These are phyloP conservation scores for Forbesichthys papilliferus DNA, from an alignment of 2,113 vertebrate genomes.

Conservation along the genomic window DNA sequence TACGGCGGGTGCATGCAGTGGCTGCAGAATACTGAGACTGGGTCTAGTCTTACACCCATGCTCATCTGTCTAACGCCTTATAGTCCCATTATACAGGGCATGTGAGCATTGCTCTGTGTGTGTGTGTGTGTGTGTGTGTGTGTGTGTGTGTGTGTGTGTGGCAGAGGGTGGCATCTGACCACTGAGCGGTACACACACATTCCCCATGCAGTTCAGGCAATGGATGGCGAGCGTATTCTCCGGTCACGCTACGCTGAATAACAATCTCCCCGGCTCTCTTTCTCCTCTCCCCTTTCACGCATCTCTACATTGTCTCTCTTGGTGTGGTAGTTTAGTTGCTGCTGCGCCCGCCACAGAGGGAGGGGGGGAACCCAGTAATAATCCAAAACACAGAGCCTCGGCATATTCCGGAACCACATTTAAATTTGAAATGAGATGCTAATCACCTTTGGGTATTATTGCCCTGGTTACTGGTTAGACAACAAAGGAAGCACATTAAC, in stretches of 20 bases:
- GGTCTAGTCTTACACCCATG: slow-evolving; percentile 50
- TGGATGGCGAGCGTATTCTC: slow-evolving; percentile 64
- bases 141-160: slow-evolving; percentile 32
- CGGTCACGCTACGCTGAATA: slow-evolving; percentile 69
- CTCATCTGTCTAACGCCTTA: slow-evolving; percentile 53
- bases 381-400: slow-evolving; percentile 58
- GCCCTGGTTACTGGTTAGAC: slow-evolving; percentile 78
- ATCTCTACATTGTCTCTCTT: slow-evolving; percentile 67
- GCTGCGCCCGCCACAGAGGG: slow-evolving; percentile 52
- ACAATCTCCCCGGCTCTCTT: slow-evolving; percentile 51
- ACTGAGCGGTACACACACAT: slow-evolving; percentile 45
- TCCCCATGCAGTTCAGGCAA: slow-evolving; percentile 56
- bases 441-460: slow-evolving; percentile 77
- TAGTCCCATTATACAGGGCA: slow-evolving; percentile 8
- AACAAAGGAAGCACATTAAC: slow-evolving; percentile 81
- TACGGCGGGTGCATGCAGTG: slow-evolving; percentile 33
- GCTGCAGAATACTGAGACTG: background rate
- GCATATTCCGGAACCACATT: slow-evolving; percentile 70
- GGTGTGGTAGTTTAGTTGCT: slow-evolving; percentile 63
- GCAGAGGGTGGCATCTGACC: slow-evolving; percentile 51
- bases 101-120: background rate
- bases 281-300: slow-evolving; percentile 58
- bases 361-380: slow-evolving; percentile 31
- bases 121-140: slow-evolving; percentile 14
- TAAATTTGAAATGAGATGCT: slow-evolving; percentile 81